Conservation (phyloP, 2,113 vertebrate genomes). For the Symphodus melops region DNA sequence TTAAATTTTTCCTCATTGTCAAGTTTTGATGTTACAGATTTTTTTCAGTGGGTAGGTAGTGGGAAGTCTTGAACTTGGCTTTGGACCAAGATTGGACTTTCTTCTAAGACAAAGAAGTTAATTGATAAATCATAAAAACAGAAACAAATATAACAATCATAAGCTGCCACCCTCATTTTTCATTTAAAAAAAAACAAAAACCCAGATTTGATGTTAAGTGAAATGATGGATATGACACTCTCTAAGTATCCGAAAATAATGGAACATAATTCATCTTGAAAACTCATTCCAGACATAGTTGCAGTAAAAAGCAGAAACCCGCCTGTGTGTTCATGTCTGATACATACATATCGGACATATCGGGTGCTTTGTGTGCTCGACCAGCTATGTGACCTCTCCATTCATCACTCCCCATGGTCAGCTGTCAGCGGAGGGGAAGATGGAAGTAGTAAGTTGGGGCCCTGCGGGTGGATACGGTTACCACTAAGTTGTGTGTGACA, state of each 20-base stretch:
- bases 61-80: no score
- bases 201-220: no score
- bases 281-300: background rate
- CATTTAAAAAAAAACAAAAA: background rate
- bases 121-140: no score
- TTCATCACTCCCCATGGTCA: slow-evolving; percentile 75
- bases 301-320: background rate
- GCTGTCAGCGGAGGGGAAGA: slow-evolving; percentile 70
- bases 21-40: no score
- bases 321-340: slow-evolving; percentile 23
- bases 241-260: background rate
- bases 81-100: no score
- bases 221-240: no score
- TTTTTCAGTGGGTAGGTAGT: no score
- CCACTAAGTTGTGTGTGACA: slow-evolving; percentile 74
- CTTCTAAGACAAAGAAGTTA: no score
- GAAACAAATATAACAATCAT: no score
- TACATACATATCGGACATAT: slow-evolving; percentile 33
- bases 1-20: no score
- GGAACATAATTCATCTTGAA: background rate
- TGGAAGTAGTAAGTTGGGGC: slow-evolving; percentile 72
- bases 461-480: slow-evolving; percentile 58
- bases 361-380: slow-evolving; percentile 41
- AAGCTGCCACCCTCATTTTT: background rate
- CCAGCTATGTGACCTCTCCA: slow-evolving; percentile 58